Conservation (phyloP, 2,888 invertebrate genomes). For the Dioctria rufipes region DNA sequence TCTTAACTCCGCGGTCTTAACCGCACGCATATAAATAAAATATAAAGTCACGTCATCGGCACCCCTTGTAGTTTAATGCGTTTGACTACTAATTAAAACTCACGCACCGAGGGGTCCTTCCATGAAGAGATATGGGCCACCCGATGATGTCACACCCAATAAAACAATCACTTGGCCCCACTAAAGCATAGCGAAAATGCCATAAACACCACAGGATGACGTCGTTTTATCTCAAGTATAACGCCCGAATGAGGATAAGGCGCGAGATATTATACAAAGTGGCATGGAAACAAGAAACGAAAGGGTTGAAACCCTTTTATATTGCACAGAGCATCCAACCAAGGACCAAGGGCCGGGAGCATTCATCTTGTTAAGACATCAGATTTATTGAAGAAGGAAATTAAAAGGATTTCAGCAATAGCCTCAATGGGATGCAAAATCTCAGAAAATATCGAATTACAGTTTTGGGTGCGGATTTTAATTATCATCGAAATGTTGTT, state of each 20-base stretch:
- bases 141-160: conserved; percentile 57
- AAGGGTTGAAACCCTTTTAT: conserved; percentile 31
- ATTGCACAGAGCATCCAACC: background rate
- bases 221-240: conserved; percentile 48
- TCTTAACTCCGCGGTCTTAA: conserved; percentile 13
- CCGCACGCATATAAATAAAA: conserved; percentile 55
- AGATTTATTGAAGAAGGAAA: conserved; percentile 54
- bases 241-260: conserved; percentile 32
- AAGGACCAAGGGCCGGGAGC: conserved; percentile 34
- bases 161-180: conserved; percentile 55
- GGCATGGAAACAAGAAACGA: conserved; percentile 21
- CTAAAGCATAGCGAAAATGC: conserved; percentile 37
- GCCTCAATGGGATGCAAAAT: conserved; percentile 47
- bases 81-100: conserved; percentile 57
- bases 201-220: conserved; percentile 53
- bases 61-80: conserved; percentile 50
- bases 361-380: conserved; percentile 51
- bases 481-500: conserved; percentile 23
- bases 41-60: conserved; percentile 53
- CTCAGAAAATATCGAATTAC: conserved; percentile 55
- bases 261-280: conserved; percentile 35
- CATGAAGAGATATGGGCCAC: conserved; percentile 11
- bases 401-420: conserved; percentile 47
- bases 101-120: conserved; percentile 48
- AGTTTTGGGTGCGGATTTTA: conserved; percentile 49